These are phyloP conservation scores for Phrynocephalus guinanensis DNA, from an alignment of 2,797 vertebrate genomes.

Conservation along the genomic window DNA sequence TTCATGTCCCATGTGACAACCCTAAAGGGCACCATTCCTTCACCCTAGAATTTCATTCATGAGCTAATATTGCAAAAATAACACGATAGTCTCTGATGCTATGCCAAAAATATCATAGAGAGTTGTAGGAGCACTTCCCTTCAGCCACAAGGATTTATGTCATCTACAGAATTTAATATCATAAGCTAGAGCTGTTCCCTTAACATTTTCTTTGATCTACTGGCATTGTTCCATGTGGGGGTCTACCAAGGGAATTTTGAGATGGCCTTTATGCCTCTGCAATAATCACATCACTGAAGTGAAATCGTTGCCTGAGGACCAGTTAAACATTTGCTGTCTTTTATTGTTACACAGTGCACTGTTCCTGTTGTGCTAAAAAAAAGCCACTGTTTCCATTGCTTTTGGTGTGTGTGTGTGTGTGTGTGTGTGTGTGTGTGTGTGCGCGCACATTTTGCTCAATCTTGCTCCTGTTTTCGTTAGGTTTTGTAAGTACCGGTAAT, in stretches of 20 bases:
- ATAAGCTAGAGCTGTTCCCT: neutral
- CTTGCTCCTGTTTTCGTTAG: too few relatives aligned
- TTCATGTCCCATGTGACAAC: neutral
- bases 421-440: too few relatives aligned
- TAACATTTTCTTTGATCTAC: neutral
- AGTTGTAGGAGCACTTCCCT: neutral
- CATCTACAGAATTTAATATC: neutral
- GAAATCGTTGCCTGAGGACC: neutral
- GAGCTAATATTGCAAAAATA: neutral
- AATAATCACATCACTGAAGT: neutral
- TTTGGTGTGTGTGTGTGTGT: neutral
- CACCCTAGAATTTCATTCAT: neutral
- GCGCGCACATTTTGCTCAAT: neutral
- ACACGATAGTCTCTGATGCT: neutral
- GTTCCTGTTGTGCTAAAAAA: neutral
- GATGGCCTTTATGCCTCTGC: neutral
- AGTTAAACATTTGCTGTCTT: neutral
- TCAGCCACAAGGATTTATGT: neutral
- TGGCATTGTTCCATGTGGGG: slow-evolving; percentile 4
- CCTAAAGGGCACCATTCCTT: neutral
- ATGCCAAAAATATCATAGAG: neutral
- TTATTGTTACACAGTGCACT: neutral
- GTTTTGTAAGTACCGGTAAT: neutral
- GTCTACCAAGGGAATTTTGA: neutral
- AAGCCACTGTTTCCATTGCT: neutral